Conservation (phyloP, 23 tunicate genomes). For the Corella eumyota region DNA sequence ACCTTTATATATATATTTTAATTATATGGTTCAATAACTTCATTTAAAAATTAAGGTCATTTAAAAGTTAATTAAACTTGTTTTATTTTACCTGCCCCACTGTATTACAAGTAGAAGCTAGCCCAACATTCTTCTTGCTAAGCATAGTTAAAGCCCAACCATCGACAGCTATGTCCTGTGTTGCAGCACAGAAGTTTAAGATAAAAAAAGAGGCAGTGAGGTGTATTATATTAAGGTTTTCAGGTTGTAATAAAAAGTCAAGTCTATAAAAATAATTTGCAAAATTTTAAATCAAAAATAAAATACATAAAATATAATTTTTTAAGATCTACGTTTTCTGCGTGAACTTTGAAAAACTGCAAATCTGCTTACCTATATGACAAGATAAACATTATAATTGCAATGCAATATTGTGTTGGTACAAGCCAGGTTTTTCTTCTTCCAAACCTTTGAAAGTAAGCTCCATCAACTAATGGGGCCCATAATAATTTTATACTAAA, state of each 20-base stretch:
- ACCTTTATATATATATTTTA: too few relatives aligned
- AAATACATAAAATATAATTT: not conserved
- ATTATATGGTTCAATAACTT: too few relatives aligned
- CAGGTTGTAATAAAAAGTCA: constrained; percentile 34
- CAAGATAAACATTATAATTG: constrained; percentile 55
- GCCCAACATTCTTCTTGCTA: constrained; percentile 77
- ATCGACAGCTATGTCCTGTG: constrained; percentile 97
- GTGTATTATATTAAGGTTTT: constrained; percentile 40
- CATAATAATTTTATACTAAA: constrained; percentile 87
- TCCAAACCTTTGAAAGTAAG: constrained; percentile 66
- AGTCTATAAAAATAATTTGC: constrained; percentile 16
- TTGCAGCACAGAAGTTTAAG: constrained; percentile 91
- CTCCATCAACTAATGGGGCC: constrained; percentile 97
- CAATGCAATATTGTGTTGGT: constrained; percentile 84
- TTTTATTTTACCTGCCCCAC: constrained; percentile 77
- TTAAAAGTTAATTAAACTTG: constrained; percentile 2
- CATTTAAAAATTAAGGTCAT: too few relatives aligned
- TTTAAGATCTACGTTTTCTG: not conserved
- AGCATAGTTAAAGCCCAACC: constrained; percentile 98
- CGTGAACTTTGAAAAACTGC: not conserved
- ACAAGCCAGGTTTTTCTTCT: constrained; percentile 97
- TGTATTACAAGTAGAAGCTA: constrained; percentile 95
- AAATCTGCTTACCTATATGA: constrained; percentile 41
- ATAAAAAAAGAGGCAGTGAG: constrained; percentile 72
- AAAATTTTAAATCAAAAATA: not conserved